Evolutionary conservation across 2,113 vertebrate species (phyloP), one percentile per base, ranked within the genome.

Genomic region (Campylorhamphus procurvoides): DNA sequence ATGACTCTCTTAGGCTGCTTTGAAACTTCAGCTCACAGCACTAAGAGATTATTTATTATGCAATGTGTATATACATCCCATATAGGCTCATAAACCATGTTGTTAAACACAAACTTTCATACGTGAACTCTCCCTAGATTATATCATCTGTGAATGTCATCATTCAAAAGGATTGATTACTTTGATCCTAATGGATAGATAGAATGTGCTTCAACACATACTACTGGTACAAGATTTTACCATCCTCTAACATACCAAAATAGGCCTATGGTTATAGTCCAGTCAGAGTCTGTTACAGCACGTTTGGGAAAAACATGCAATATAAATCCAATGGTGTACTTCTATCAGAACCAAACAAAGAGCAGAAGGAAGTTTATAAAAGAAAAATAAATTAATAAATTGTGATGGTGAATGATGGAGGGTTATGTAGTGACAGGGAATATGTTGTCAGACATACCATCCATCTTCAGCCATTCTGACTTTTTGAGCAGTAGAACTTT

Each of bases 1-100:
- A 81, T 84, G 80, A 87, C 80, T 95, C 82, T 89, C n/a, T 93
- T 82, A 93, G 85, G 49, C 64, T 89, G 88, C 73, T 96, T 92
- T 72, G 76, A 92, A 93, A 87, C 77, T 74, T 72, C 80, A 93
- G 18, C 31, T 88, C 2, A 0, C 42, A 83, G 40, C 44, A 60
- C n/a, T 87, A 73, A 67, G 64, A 68, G 29, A 47, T 92, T 92
- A 81, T 94, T 95, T 95, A 93, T 84, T 87, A 76, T 69, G 56
- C 68, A 78, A 4, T 67, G 46, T 53, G 52, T 63, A 28, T 35
- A 72, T 87, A 84, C 47, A 56, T 78, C 25, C 64, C 20, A 37
- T 37, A 52, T 5, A 89, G 31, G 12, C 47, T 91, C 79, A 68
- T 84, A 96, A 92, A 89, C 25, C 40, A 69, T 3, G 2, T 18